phyloP scores from a whole-genome alignment of 1,140 invertebrate species.

The Lysiphlebus fabarum region DNA sequence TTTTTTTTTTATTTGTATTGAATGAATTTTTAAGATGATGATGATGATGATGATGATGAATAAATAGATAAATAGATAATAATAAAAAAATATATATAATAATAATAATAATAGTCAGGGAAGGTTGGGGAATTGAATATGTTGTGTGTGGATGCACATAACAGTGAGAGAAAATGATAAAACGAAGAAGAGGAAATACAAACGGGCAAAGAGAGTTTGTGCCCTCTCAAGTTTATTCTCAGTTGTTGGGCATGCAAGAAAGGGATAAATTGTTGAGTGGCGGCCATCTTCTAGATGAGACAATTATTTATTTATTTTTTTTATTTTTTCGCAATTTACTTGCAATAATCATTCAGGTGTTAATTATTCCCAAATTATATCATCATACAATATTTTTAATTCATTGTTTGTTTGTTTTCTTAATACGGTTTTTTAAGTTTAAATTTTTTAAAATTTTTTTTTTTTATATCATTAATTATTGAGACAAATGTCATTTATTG shows the following conservation, averaged over 20 bases:
- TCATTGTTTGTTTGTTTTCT: too few relatives aligned
- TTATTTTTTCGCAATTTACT: slow-evolving; percentile 7
- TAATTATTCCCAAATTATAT: not conserved
- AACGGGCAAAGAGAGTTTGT: not conserved
- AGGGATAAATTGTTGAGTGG: slow-evolving; percentile 58
- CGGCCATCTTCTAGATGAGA: slow-evolving; percentile 59
- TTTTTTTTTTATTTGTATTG: too few relatives aligned
- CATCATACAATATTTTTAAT: not conserved
- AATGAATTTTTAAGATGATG: too few relatives aligned
- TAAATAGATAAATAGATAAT: not conserved
- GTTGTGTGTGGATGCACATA: not conserved
- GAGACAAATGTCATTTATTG: not conserved
- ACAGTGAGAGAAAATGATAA: too few relatives aligned
- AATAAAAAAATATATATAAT: not conserved
- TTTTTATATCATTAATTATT: not conserved
- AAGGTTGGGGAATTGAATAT: not conserved
- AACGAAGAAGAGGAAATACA: not conserved
- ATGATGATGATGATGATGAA: too few relatives aligned
- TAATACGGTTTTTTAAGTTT: too few relatives aligned
- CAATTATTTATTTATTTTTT: slow-evolving; percentile 51
- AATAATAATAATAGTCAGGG: too few relatives aligned
- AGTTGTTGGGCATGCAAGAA: slow-evolving; percentile 52
- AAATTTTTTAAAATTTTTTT: not conserved
- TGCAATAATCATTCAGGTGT: not conserved
- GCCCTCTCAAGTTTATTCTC: slow-evolving; percentile 15